Base-by-base conservation (phyloP, 2,113 vertebrate genomes). In the Pseudorasbora parva region DNA sequence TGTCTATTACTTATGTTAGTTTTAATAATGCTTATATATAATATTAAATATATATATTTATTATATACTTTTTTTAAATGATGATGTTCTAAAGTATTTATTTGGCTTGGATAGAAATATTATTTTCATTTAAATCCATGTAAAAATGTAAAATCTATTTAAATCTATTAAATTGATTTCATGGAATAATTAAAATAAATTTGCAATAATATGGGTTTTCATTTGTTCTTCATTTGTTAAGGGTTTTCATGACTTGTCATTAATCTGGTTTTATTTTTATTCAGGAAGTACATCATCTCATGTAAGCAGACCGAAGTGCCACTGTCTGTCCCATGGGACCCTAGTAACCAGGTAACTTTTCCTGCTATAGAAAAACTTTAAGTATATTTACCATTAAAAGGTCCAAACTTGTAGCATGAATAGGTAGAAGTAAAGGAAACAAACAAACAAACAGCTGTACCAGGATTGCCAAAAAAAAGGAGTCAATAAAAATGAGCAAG, bases 281-380 rank as follows among this genome's bases (percentile, higher is more conserved):
- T 68, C 86, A 99, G 97, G 89, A 98, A 97, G 89, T 99, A 98
- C 10, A 95, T 99, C 0, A 93, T 97, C 86, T 98, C 96, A 84
- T 95, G 94, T 83, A 96, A 96, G 68, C 96, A 97, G 87, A 89
- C 92, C 0, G 97, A 98, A 86, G 93, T 96, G 62, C 97, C 97
- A 0, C 91, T 97, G 62, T 98, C 97, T 1, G 97, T 98, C 2
- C 96, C 96, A 83, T 99, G 97, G 97, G 96, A 98, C 84, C 95
- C 95, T 84, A 96, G 93, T 89, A 99, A 99, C 91, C 97, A 99
- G 97, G 97, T 98, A 92, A 87, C 74, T 10, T 41, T n/a, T 37
- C 60, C 41, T 41, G 9, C 17, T 21, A 21, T 9, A 68, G 17
- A 68, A 68, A 68, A 41, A 17, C 8, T 51, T 68, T 10, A 21